A percentile compares a stretch with the other conserved stretches of the same genome.
These are phyloP conservation scores for Sceliomorpha sp. DNA, from an alignment of 2,888 invertebrate species.

Conservation along the genomic window DNA sequence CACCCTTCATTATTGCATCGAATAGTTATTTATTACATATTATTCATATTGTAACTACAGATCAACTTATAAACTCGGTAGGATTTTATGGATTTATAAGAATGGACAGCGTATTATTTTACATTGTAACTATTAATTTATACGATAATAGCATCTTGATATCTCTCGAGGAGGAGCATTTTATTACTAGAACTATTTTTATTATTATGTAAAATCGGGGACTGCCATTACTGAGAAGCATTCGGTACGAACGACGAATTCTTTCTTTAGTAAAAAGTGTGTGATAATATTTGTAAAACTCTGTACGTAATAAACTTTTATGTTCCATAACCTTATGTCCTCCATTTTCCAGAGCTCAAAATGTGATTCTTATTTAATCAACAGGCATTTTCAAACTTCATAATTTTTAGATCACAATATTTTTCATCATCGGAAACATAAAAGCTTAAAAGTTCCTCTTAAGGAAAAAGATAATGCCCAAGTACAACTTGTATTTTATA, in stretches of 20 bases:
- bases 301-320: slow-evolving; percentile 77
- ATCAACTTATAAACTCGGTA: slow-evolving; percentile 20
- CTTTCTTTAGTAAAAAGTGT: slow-evolving; percentile 72
- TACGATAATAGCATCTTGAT: slow-evolving; percentile 49
- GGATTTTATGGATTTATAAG: slow-evolving; percentile 55
- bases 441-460: too few species aligned
- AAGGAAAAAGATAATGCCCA: too few species aligned
- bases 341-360: too few species aligned
- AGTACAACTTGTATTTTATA: too few species aligned
- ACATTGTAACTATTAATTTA: slow-evolving; percentile 61
- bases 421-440: too few species aligned
- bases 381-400: too few species aligned
- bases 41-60: slow-evolving; percentile 2
- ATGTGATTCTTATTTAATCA: too few species aligned
- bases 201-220: slow-evolving; percentile 70
- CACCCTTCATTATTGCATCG: slow-evolving; percentile 6
- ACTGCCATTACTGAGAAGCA: slow-evolving; percentile 72
- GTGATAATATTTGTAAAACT: slow-evolving; percentile 80
- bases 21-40: slow-evolving; percentile 33
- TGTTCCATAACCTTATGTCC: slow-evolving; percentile 72
- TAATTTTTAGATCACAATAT: too few species aligned
- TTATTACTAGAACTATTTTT: slow-evolving; percentile 68
- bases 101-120: slow-evolving; percentile 63
- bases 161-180: slow-evolving; percentile 63
- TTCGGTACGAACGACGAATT: slow-evolving; percentile 57